Evolutionary conservation across 2,113 vertebrate genomes (phyloP).

Genomic region (Muntiacus reevesi): DNA sequence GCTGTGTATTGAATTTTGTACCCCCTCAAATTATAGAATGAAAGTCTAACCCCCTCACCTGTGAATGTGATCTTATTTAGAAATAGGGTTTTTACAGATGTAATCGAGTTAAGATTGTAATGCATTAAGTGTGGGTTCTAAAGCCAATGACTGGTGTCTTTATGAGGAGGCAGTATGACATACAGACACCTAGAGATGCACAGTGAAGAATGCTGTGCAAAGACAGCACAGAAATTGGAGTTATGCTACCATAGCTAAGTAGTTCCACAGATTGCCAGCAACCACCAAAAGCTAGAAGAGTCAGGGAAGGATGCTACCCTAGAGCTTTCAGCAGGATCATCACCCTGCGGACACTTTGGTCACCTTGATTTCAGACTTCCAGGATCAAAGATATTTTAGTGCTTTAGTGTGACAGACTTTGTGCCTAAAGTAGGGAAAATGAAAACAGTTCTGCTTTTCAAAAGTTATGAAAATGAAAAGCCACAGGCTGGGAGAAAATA

Average conservation of each 20-base stretch:
- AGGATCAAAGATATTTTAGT: not conserved
- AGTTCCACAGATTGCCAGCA: not conserved
- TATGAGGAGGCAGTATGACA: not conserved
- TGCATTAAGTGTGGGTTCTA: not conserved
- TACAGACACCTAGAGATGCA: not conserved
- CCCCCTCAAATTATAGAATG: not conserved
- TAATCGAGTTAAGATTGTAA: not conserved
- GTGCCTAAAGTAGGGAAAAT: not conserved
- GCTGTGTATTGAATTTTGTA: not conserved
- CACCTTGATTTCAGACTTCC: not conserved
- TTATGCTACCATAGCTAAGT: not conserved
- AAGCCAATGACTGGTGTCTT: not conserved
- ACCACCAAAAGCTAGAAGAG: not conserved
- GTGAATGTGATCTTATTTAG: not conserved
- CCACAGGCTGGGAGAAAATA: not conserved
- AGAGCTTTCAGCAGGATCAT: not conserved
- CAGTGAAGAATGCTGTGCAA: not conserved
- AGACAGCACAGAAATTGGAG: not conserved
- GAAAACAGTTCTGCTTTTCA: not conserved
- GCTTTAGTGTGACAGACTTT: not conserved
- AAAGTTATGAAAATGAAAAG: not conserved
- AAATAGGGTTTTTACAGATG: not conserved
- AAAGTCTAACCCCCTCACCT: not conserved
- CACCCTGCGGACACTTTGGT: not conserved
- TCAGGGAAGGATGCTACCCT: not conserved